Evolutionary conservation across 2,113 vertebrate genomes (phyloP).

Genomic region (Sus scrofa): T2T-Sscrofa CM000820.6:111299501-111300000

Average conservation of each 20-base stretch:
- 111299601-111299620: conserved; percentile 5
- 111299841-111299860: conserved; percentile 39
- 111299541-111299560: no score
- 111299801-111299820: not conserved
- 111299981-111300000: conserved; percentile 50
- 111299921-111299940: not conserved
- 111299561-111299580: no score
- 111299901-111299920: not conserved
- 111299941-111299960: not conserved
- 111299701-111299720: conserved; percentile 23
- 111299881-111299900: not conserved
- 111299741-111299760: conserved; percentile 32
- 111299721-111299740: conserved; percentile 12
- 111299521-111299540: no score
- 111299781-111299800: not conserved
- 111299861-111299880: not conserved
- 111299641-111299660: conserved; percentile 48
- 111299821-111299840: not conserved
- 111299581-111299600: not conserved
- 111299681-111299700: not conserved
- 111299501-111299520: no score
- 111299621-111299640: not conserved
- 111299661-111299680: conserved; percentile 25
- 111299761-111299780: not conserved
- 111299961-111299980: conserved; percentile 39